These are phyloP conservation scores for Drosophila willistoni DNA, from an alignment of 1,140 invertebrate genomes.

Conservation along the genomic window DNA sequence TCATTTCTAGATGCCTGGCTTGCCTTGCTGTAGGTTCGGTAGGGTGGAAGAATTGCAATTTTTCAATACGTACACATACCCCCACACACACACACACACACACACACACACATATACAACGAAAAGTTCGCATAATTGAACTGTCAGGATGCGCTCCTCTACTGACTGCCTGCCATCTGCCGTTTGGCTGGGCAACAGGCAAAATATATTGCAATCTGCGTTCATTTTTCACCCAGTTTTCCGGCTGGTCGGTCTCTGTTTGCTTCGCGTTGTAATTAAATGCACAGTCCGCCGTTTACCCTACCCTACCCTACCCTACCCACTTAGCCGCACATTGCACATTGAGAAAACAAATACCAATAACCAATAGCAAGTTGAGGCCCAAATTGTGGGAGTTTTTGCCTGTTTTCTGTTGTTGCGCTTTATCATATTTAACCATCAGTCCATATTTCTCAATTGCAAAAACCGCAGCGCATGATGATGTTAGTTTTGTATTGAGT, in stretches of 20 bases:
- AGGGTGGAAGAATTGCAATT: constrained; percentile 48
- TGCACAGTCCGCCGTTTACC: constrained; percentile 20
- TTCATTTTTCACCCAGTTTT: constrained; percentile 21
- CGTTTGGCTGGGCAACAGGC: constrained; percentile 31
- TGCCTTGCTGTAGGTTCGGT: constrained; percentile 7
- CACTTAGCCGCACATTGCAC: neutral
- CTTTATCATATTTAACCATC: constrained; percentile 20
- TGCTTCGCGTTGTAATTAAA: constrained; percentile 44
- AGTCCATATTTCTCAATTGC: constrained; percentile 55
- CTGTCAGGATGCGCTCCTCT: constrained; percentile 57
- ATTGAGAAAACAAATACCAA: constrained; percentile 12
- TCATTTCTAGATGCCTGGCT: neutral
- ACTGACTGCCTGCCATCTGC: neutral
- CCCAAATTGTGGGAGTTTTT: constrained; percentile 7
- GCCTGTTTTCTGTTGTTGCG: neutral
- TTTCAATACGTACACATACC: constrained; percentile 52
- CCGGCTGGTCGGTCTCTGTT: constrained; percentile 4
- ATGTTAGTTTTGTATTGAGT: neutral
- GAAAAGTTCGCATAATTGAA: constrained; percentile 72
- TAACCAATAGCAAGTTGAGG: neutral
- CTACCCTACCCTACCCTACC: neutral
- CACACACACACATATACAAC: neutral
- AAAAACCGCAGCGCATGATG: neutral
- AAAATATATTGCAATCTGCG: constrained; percentile 52
- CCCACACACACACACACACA: neutral